Conservation (phyloP, 2,888 invertebrate genomes). For the Clostera curtula region DNA sequence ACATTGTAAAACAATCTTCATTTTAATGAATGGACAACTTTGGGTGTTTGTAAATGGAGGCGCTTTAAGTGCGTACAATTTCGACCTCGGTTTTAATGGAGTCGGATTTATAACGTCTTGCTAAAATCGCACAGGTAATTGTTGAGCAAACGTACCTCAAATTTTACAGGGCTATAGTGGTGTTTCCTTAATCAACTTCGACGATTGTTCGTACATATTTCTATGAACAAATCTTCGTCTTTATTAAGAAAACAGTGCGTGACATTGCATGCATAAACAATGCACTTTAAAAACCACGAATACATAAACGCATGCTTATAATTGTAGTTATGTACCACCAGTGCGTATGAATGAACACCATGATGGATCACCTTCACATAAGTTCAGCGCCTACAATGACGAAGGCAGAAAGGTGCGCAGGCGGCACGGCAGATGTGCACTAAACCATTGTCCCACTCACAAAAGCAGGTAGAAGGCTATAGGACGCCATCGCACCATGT, state of each 20-base stretch:
- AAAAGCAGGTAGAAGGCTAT: constrained; percentile 63
- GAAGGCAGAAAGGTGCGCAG: constrained; percentile 37
- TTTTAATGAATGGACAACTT: constrained; percentile 33
- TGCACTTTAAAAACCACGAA: no score
- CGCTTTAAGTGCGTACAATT: constrained; percentile 41
- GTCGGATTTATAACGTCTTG: constrained; percentile 33
- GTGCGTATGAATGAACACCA: constrained; percentile 22
- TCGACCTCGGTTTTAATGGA: constrained; percentile 44
- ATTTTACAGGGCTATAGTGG: constrained; percentile 26
- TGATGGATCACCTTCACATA: constrained; percentile 38
- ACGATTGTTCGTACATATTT: no score
- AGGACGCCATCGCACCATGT: constrained; percentile 62
- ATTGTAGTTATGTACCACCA: no score
- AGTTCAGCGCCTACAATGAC: constrained; percentile 32
- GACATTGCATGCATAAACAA: no score
- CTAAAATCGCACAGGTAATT: constrained; percentile 24
- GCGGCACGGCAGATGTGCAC: constrained; percentile 66
- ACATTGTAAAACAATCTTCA: constrained; percentile 18
- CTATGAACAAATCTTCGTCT: no score
- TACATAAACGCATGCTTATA: no score
- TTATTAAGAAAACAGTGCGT: no score
- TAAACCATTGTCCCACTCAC: constrained; percentile 57
- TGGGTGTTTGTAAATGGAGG: constrained; percentile 38
- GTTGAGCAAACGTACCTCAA: constrained; percentile 32
- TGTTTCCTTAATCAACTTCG: constrained; percentile 12